These are phyloP conservation scores for Maniola hyperantus DNA, from an alignment of 2,888 invertebrate genomes.

Conservation along the genomic window DNA sequence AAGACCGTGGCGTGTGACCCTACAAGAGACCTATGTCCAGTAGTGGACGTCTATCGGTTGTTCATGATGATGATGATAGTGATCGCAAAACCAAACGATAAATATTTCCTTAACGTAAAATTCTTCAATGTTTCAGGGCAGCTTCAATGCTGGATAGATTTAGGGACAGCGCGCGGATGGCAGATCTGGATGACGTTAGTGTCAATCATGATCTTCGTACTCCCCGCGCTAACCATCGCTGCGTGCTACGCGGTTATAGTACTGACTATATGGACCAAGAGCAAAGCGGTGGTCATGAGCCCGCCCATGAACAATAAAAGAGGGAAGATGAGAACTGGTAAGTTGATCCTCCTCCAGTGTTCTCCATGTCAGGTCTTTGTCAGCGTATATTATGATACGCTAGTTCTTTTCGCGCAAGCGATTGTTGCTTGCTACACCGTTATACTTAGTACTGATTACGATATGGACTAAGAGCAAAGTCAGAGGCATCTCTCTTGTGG, in stretches of 20 bases:
- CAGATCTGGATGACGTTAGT: constrained; percentile 94
- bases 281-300: constrained; percentile 84
- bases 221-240: constrained; percentile 93
- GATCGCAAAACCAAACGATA: too few relatives aligned
- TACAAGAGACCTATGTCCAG: too few relatives aligned
- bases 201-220: constrained; percentile 90
- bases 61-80: background rate
- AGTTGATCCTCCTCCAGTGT: background rate
- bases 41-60: too few relatives aligned
- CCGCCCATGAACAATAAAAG: constrained; percentile 75
- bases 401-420: constrained; percentile 91
- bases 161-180: constrained; percentile 89
- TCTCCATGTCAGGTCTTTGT: background rate
- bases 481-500: too few relatives aligned
- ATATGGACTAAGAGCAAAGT: constrained; percentile 94
- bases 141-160: constrained; percentile 94
- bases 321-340: constrained; percentile 52
- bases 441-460: constrained; percentile 87
- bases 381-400: constrained; percentile 85
- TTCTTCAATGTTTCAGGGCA: constrained; percentile 70
- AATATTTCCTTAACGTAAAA: background rate
- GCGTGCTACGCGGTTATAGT: constrained; percentile 96
- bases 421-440: constrained; percentile 95
- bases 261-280: constrained; percentile 95
- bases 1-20: too few relatives aligned